These are phyloP conservation scores for Cheilosia pagana DNA, from an alignment of 2,888 invertebrate genomes.

Conservation along the genomic window DNA sequence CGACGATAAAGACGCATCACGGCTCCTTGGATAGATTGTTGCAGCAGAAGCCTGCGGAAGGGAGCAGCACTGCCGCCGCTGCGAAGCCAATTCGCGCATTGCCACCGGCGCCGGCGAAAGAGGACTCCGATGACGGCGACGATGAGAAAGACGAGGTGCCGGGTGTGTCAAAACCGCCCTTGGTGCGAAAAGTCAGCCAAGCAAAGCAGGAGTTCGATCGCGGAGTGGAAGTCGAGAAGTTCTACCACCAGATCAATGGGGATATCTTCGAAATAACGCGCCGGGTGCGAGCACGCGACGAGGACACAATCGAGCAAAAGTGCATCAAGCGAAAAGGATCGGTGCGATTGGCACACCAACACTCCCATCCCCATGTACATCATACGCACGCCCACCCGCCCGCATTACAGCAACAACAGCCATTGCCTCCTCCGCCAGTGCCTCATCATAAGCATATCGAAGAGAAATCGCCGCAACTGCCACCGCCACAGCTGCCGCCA, in stretches of 20 bases:
- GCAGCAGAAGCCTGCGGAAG: conserved; percentile 78
- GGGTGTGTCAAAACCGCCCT: conserved; percentile 70
- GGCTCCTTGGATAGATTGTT: conserved; percentile 82
- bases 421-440: conserved; percentile 71
- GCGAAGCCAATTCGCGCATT: conserved; percentile 80
- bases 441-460: conserved; percentile 75
- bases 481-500: conserved; percentile 78
- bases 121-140: conserved; percentile 77
- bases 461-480: conserved; percentile 75
- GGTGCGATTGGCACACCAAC: conserved; percentile 78
- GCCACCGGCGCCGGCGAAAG: conserved; percentile 78
- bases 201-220: conserved; percentile 82
- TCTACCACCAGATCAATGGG: conserved; percentile 83
- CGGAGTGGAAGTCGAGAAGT: conserved; percentile 83
- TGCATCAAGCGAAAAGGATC: conserved; percentile 81
- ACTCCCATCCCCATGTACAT: conserved; percentile 71
- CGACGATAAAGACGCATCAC: conserved; percentile 82
- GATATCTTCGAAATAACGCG: conserved; percentile 83
- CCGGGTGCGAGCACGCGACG: conserved; percentile 81
- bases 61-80: conserved; percentile 49
- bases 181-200: conserved; percentile 78
- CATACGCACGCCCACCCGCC: conserved; percentile 66
- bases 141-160: conserved; percentile 78
- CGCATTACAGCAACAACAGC: conserved; percentile 66
- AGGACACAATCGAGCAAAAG: conserved; percentile 82